A percentile compares a stretch with the other conserved stretches of the same genome.
These are phyloP conservation scores for Phorcus lineatus DNA, from an alignment of 2,888 invertebrate species.

Conservation along the genomic window DNA sequence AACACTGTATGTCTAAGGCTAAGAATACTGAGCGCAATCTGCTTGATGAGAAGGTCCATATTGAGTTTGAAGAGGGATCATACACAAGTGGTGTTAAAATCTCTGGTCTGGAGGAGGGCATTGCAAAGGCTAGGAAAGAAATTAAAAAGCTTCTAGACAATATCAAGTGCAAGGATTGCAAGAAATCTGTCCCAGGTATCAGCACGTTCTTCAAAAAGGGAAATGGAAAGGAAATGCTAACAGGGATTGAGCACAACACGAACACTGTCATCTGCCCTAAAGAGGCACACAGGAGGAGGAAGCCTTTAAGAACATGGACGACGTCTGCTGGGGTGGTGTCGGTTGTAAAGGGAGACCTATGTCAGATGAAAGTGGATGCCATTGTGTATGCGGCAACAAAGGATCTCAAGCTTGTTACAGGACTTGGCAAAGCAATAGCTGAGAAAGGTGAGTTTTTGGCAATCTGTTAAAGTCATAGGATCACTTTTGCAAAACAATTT, in stretches of 20 bases:
- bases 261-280: background rate
- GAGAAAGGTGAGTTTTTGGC: constrained; percentile 46
- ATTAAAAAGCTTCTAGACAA: background rate
- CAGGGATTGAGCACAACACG: background rate
- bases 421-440: constrained; percentile 54
- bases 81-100: background rate
- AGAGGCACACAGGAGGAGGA: background rate
- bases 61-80: background rate
- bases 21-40: background rate
- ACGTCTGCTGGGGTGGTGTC: background rate
- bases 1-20: background rate
- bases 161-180: background rate
- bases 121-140: background rate
- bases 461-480: background rate
- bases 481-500: no score
- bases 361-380: constrained; percentile 49
- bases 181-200: background rate
- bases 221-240: background rate
- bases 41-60: background rate
- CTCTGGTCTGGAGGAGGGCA: background rate
- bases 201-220: background rate
- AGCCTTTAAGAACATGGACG: background rate
- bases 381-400: constrained; percentile 62
- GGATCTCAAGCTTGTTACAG: constrained; percentile 54
- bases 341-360: constrained; percentile 47